Percentiles rank a stretch among this genome's conserved stretches.
phyloP scores from a whole-genome alignment of 2,888 invertebrate species.

The Aelia acuminata region DNA sequence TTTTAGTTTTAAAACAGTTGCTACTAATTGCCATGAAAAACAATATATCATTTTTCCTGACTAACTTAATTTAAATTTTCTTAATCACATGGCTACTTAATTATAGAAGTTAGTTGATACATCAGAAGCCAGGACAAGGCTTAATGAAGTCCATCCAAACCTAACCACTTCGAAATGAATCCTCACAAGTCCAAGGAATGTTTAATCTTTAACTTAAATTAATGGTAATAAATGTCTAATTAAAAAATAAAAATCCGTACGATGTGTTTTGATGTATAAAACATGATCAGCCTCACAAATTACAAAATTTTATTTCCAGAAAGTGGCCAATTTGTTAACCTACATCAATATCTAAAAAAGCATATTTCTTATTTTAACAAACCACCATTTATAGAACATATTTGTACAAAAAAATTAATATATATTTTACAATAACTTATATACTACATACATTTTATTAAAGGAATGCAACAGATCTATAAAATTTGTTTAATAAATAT shows the following conservation, averaged over 20 bases:
- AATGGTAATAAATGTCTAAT: neutral
- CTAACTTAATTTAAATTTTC: too few species aligned
- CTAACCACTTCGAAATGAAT: neutral
- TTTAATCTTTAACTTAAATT: neutral
- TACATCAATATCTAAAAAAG: neutral
- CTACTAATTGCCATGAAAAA: too few species aligned
- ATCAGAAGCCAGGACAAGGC: too few species aligned
- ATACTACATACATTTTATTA: neutral
- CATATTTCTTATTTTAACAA: neutral
- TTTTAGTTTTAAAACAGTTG: too few species aligned
- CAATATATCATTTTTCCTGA: too few species aligned
- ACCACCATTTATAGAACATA: neutral
- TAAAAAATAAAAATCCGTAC: neutral
- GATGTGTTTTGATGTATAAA: neutral
- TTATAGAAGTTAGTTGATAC: too few species aligned
- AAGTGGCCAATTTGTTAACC: neutral
- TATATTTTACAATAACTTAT: neutral
- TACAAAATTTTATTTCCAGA: slow-evolving; percentile 37
- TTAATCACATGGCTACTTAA: too few species aligned
- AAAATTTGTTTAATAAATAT: slow-evolving; percentile 18
- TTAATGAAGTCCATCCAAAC: neutral
- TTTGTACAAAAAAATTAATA: slow-evolving; percentile 32
- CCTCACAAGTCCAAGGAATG: neutral
- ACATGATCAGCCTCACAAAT: slow-evolving; percentile 1
- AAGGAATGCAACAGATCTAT: slow-evolving; percentile 43